phyloP scores from a whole-genome alignment of 35 echinoderm and acorn worm genomes.

The Ophioderma brevispina region DNA sequence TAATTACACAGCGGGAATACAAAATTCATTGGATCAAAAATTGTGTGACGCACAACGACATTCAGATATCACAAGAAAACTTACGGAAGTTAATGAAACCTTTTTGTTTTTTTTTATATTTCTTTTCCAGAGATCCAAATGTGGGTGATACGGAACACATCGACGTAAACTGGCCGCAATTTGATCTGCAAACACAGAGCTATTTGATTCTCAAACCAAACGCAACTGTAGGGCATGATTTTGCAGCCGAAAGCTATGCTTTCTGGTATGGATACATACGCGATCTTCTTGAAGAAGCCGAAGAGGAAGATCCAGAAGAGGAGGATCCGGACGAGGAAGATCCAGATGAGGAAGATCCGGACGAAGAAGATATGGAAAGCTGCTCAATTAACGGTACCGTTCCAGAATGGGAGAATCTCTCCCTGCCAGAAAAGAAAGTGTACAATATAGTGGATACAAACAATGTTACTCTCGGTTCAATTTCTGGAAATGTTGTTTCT shows the following conservation, averaged over 20 bases:
- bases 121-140: slow-evolving; percentile 33
- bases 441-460: neutral
- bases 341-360: too few species aligned
- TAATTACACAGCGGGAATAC: too few species aligned
- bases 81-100: too few species aligned
- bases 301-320: neutral
- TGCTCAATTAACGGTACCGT: neutral
- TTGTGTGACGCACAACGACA: too few species aligned
- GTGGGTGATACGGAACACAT: neutral
- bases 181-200: neutral
- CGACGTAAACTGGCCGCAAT: slow-evolving; percentile 3
- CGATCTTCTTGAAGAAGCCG: neutral
- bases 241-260: neutral
- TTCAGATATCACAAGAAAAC: too few species aligned
- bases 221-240: slow-evolving; percentile 13
- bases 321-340: too few species aligned
- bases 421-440: neutral
- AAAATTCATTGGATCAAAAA: too few species aligned
- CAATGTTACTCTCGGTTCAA: slow-evolving; percentile 1
- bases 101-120: too few species aligned
- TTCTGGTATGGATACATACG: slow-evolving; percentile 24
- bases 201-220: slow-evolving; percentile 25
- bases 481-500: neutral
- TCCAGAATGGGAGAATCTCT: too few species aligned
- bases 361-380: neutral